phyloP scores from a whole-genome alignment of 2,797 vertebrate species.

The Thunnus albacares region DNA sequence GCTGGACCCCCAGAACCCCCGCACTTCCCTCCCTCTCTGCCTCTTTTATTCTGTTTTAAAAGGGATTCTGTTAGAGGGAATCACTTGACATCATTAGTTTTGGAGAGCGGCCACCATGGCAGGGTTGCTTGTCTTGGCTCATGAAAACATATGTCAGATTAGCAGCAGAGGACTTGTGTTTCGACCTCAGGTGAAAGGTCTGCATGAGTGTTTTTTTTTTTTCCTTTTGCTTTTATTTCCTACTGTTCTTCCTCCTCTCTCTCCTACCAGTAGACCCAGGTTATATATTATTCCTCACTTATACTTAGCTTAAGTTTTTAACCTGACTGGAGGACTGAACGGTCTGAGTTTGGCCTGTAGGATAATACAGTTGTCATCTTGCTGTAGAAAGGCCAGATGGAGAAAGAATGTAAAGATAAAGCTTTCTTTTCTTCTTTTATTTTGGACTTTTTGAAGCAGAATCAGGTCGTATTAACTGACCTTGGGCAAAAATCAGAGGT shows the following conservation, averaged over 20 bases:
- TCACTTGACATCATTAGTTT: slow-evolving; percentile 90
- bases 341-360: neutral
- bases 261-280: neutral
- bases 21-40: slow-evolving; percentile 60
- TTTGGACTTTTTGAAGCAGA: neutral
- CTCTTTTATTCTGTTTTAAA: slow-evolving; percentile 83
- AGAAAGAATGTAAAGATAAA: too few relatives aligned
- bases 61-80: slow-evolving; percentile 84
- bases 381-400: neutral
- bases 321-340: neutral
- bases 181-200: slow-evolving; percentile 86
- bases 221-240: slow-evolving; percentile 29
- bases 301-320: neutral
- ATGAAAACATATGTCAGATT: slow-evolving; percentile 86
- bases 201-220: slow-evolving; percentile 40
- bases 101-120: slow-evolving; percentile 86
- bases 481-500: neutral
- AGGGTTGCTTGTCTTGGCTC: slow-evolving; percentile 85
- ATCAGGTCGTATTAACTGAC: neutral
- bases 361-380: neutral
- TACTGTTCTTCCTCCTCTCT: slow-evolving; percentile 14
- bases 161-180: slow-evolving; percentile 75
- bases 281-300: slow-evolving; percentile 12
- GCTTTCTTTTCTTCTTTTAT: too few relatives aligned
- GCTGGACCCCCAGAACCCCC: slow-evolving; percentile 51